Conservation (phyloP, 2,888 invertebrate genomes). For the Podotricha telesiphe region DNA sequence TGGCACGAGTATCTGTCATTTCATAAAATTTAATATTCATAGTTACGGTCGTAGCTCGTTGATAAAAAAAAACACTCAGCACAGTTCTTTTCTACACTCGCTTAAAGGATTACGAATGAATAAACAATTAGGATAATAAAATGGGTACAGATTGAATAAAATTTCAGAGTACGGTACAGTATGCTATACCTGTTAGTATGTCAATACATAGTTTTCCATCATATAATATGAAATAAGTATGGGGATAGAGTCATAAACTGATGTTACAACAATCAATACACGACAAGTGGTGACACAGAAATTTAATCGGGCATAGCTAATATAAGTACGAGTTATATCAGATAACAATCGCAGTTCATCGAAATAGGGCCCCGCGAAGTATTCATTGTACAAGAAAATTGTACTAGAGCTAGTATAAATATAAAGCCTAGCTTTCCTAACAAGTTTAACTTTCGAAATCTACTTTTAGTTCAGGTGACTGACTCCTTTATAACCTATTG, state of each 20-base stretch:
- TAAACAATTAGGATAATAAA: conserved; percentile 15
- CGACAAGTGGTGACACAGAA: conserved; percentile 35
- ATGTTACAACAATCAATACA: conserved; percentile 17
- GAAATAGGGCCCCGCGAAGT: not conserved
- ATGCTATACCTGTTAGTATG: not conserved
- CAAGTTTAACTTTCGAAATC: conserved; percentile 7
- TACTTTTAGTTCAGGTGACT: conserved; percentile 11
- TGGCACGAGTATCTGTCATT: conserved; percentile 44
- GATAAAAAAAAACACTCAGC: conserved; percentile 28
- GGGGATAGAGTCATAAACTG: not conserved
- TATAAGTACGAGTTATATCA: conserved; percentile 28
- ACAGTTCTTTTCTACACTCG: conserved; percentile 21
- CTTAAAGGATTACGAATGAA: conserved; percentile 16
- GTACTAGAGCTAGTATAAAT: not conserved
- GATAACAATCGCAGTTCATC: conserved; percentile 17
- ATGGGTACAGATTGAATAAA: conserved; percentile 3
- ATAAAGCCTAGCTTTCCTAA: not conserved
- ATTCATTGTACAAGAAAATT: conserved; percentile 2
- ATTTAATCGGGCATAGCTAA: conserved; percentile 35
- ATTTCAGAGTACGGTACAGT: not conserved
- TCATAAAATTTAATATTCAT: conserved; percentile 42
- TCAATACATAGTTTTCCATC: not conserved
- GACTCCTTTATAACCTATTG: conserved; percentile 12
- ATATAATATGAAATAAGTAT: not conserved
- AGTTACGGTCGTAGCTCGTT: conserved; percentile 24